Evolutionary conservation across 2,797 vertebrate species (phyloP).

Genomic region (Periparus ater): DNA sequence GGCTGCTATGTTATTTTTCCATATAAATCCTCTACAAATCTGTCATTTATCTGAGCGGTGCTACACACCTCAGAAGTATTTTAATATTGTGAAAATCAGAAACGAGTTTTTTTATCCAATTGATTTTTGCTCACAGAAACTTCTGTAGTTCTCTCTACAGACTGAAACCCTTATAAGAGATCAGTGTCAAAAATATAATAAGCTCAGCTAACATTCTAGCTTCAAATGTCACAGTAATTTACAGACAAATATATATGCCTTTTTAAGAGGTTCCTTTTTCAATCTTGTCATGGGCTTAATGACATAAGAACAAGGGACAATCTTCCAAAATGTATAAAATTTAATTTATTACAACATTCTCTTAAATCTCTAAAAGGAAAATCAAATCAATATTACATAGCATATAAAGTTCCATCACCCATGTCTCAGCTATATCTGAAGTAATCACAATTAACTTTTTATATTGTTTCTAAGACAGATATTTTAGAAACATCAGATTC

Average conservation of each 20-base stretch:
- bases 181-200: not conserved
- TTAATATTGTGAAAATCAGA: not conserved
- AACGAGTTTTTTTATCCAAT: not conserved
- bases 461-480: not conserved
- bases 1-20: not conserved
- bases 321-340: not conserved
- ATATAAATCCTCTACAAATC: not conserved
- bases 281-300: not conserved
- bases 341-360: not conserved
- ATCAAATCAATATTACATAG: not conserved
- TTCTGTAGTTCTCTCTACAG: not conserved
- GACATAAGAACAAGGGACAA: not conserved
- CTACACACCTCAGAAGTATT: not conserved
- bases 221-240: not conserved
- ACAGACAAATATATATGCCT: not conserved
- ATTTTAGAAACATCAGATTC: not conserved
- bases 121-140: not conserved
- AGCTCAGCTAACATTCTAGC: not conserved
- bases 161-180: not conserved
- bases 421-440: not conserved
- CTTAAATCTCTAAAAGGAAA: not conserved
- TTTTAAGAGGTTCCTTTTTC: not conserved
- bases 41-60: not conserved
- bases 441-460: not conserved
- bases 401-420: not conserved